Evolutionary conservation across 2,113 vertebrate genomes (phyloP).

Genomic region (Pardalotus punctatus): DNA sequence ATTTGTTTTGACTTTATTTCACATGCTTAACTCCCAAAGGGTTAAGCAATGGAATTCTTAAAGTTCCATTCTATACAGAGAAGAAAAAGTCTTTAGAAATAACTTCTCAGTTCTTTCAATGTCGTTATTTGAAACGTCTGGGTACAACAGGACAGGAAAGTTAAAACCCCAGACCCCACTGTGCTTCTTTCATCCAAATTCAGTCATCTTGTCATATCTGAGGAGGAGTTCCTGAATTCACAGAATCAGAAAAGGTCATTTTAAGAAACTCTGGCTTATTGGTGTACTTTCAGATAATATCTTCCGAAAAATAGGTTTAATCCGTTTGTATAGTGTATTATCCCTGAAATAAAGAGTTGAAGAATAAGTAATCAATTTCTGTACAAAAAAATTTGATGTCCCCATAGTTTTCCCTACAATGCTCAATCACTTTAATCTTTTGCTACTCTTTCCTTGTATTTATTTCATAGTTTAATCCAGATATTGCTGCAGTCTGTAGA

Average conservation of each 20-base stretch:
- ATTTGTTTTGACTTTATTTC: constrained; percentile 4
- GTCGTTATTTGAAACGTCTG: neutral
- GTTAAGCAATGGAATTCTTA: neutral
- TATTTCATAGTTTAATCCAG: neutral
- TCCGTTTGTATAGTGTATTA: neutral
- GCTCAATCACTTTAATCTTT: neutral
- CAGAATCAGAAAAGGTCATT: neutral
- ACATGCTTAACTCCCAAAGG: neutral
- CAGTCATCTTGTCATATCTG: neutral
- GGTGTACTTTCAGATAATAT: neutral
- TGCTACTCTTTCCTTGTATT: neutral
- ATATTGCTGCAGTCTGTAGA: neutral
- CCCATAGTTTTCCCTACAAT: neutral
- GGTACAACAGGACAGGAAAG: neutral
- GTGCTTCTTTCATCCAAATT: neutral
- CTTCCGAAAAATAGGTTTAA: neutral
- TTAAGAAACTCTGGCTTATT: neutral
- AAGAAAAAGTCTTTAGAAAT: neutral
- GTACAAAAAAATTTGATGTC: neutral
- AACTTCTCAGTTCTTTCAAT: neutral
- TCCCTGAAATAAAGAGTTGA: neutral
- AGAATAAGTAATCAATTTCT: neutral
- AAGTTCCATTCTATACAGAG: neutral
- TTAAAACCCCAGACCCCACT: neutral
- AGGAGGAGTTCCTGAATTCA: neutral